Evolutionary conservation across 2,888 invertebrate genomes (phyloP), one percentile per base, ranked within the genome.

Genomic region (Clusia tigrina): DNA sequence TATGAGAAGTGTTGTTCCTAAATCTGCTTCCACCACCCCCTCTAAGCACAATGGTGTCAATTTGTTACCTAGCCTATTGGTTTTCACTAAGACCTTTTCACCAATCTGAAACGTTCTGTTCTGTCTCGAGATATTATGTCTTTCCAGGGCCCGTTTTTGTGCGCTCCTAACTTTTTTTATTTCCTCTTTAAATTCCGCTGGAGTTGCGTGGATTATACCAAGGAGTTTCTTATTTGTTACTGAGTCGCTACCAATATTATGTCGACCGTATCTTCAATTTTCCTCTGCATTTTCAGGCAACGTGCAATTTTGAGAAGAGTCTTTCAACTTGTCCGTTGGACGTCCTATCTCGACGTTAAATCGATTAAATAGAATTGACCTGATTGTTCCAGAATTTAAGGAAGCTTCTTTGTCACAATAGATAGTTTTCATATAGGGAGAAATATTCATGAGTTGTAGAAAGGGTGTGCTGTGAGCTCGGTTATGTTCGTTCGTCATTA

Each of bases 401-500:
- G 65, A 54, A 2, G 61, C 52, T 17, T 67, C 64, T 26, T 64
- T 67, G 17, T 63, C 61, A 26, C 61, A 63, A 54, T 53, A 64
- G 12, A 64, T 57, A 1, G 59, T 57, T 20, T 60, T 54, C 12
- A 37, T 32, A 10, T 17, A 12, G 2, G 54, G 38, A 46, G 54
- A 60, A 26, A 26, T 9, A 18, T 54, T 54, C 22, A 60, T 20
- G 9, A 60, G 6, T 54, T 64, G 60, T n/a, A 60, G n/a, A 2
- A 64, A 42, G 10, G 51, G 54, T 51, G 51, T 26, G 6, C 32
- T 32, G 32, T 32, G 32, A 6, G 32, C 32, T 9, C 62, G 23
- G 6, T 60, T 38, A 20, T 60, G 57, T 32, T 65, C 51, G 10
- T 37, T 25, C 12, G 42, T 42, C 38, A 56, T 56, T 6, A 54